phyloP scores from a whole-genome alignment of 2,888 invertebrate species.

The Marasmarcha lunaedactyla region DNA sequence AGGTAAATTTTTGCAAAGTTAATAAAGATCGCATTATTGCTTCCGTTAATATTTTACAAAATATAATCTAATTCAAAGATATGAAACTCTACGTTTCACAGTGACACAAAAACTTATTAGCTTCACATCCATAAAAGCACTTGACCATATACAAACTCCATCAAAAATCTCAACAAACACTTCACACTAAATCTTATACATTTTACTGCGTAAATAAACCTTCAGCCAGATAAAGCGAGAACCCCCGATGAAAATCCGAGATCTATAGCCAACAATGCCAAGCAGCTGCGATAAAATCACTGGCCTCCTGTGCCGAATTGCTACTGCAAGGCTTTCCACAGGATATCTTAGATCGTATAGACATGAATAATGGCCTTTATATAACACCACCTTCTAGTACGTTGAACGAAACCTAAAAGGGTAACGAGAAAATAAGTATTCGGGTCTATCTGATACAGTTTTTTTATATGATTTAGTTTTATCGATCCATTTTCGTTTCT shows the following conservation, averaged over 20 bases:
- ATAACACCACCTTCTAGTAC: background rate
- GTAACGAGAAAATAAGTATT: background rate
- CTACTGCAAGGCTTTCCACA: background rate
- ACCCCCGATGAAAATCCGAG: background rate
- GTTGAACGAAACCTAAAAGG: background rate
- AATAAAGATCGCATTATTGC: no score
- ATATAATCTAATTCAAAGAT: no score
- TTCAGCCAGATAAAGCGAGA: background rate
- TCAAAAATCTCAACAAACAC: no score
- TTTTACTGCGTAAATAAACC: background rate
- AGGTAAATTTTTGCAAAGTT: no score
- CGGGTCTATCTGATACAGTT: no score
- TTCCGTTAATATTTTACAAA: no score
- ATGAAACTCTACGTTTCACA: no score
- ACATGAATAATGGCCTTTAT: conserved; percentile 1
- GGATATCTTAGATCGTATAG: conserved; percentile 1
- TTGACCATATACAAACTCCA: no score
- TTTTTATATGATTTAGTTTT: no score
- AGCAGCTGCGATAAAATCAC: conserved; percentile 1
- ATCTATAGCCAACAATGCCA: conserved; percentile 1
- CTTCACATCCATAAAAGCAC: no score
- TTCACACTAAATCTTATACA: background rate
- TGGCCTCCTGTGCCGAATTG: conserved; percentile 1
- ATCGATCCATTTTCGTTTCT: no score
- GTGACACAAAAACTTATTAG: no score